phyloP scores from a whole-genome alignment of 64 coral and sea anemone genomes.

The Astreopora myriophthalma region DNA sequence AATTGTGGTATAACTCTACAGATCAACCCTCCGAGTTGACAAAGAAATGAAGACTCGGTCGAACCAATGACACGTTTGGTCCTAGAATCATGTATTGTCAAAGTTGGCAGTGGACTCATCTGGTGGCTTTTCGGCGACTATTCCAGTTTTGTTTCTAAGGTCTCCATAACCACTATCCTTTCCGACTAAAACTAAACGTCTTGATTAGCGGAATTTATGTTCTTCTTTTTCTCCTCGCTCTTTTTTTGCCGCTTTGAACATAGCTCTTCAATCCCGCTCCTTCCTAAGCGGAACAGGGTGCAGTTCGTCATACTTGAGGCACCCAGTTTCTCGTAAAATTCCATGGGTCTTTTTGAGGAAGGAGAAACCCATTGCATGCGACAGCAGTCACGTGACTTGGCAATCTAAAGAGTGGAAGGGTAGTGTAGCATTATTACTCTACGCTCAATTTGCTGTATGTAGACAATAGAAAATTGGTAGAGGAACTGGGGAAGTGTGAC shows the following conservation, averaged over 20 bases:
- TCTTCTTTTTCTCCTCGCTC: not conserved
- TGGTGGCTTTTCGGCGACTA: no score
- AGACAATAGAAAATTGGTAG: no score
- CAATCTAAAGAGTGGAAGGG: slow-evolving; percentile 36
- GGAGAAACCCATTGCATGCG: slow-evolving; percentile 90
- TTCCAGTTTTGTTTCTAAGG: no score
- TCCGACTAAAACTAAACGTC: no score
- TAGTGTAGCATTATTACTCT: not conserved
- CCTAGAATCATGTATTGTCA: no score
- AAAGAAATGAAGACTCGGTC: no score
- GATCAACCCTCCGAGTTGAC: no score
- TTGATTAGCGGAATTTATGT: not conserved
- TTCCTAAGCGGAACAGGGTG: slow-evolving; percentile 66
- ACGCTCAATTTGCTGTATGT: not conserved
- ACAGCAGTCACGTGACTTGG: slow-evolving; percentile 43
- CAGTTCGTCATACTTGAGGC: slow-evolving; percentile 65
- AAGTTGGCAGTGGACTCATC: no score
- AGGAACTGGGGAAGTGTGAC: no score
- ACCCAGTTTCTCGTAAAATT: slow-evolving; percentile 71
- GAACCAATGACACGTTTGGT: no score
- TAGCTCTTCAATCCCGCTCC: slow-evolving; percentile 31
- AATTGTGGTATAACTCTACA: no score
- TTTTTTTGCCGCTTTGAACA: not conserved
- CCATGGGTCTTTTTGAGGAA: slow-evolving; percentile 54
- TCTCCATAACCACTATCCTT: no score